Base-by-base conservation (phyloP, 2,888 invertebrate genomes). In the Tinea pellionella region DNA sequence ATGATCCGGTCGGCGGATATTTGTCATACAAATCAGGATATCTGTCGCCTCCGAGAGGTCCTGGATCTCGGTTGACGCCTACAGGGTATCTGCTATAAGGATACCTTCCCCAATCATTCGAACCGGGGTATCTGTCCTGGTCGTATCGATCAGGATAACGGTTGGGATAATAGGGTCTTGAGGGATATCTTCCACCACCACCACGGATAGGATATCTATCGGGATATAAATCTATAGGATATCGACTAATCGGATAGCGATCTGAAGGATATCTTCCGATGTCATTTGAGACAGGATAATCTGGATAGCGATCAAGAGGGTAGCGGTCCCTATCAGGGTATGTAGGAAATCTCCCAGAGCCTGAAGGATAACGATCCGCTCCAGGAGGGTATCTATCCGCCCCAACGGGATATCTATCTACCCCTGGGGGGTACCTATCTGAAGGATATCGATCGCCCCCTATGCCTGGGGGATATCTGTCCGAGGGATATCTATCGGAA, bases 1-100 rank as follows among this genome's bases (percentile, higher is more conserved):
- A 84, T 63, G 86, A 81, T 78, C 86, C 86, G 79, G 82, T 83
- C 78, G 87, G 86, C 78, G 90, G 90, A 85, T 89, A 90, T 73
- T 89, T 88, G 67, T 89, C 88, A 72, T 88, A 84, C 63, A 85
- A 68, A 66, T 84, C 80, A 58, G 88, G 88, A 69, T 86, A 86
- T 65, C 88, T 82, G 66, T 85, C 84, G 41, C 85, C 87, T 55
- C 88, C 88, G 58, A 78, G 70, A 32, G 90, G 89, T 67, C 80
- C 77, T 41, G 89, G 87, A 66, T 87, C 87, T 63, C 84, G 77
- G 67, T 88, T 86, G 7, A 86, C 81, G 13, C 87, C 87, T 53
- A 87, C 85, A 41, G 86, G 85, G 66, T 86, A 86, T 63, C 80
- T 73, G 63, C 76, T 76, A 67, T 67, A 78, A 55, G 88, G 88